phyloP scores from a whole-genome alignment of 2,797 vertebrate genomes.

The Rhinella marina region DNA sequence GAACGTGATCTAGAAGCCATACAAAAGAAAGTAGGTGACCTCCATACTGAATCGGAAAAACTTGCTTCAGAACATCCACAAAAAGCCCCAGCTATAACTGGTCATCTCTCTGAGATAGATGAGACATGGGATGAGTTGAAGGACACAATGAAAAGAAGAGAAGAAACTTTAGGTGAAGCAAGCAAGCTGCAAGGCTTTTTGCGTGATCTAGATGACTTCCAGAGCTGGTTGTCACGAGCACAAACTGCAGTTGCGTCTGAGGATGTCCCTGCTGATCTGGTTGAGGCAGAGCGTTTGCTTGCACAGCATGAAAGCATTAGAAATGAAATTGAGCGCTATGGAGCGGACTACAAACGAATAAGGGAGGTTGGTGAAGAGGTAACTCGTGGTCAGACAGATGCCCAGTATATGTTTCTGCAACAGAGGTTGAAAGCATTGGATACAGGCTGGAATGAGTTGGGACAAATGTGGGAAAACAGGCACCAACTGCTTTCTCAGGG shows the following conservation, averaged over 20 bases:
- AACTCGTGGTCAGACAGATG: conserved; percentile 88
- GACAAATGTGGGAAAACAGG: conserved; percentile 93
- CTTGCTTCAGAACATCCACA: conserved; percentile 82
- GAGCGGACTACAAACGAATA: conserved; percentile 87
- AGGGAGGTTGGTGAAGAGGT: conserved; percentile 87
- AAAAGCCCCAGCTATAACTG: conserved; percentile 79
- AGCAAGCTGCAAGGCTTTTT: conserved; percentile 92
- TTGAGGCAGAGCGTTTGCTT: conserved; percentile 86
- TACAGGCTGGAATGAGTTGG: conserved; percentile 91
- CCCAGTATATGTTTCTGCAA: conserved; percentile 88
- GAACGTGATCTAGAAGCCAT: conserved; percentile 94
- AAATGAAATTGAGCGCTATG: conserved; percentile 91
- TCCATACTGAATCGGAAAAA: conserved; percentile 81
- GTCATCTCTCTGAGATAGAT: conserved; percentile 79
- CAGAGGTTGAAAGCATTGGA: conserved; percentile 91
- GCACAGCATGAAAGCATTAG: conserved; percentile 88
- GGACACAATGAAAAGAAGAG: conserved; percentile 84
- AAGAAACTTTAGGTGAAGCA: conserved; percentile 91
- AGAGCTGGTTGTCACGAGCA: conserved; percentile 91
- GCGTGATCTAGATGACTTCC: conserved; percentile 90
- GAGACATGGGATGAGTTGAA: conserved; percentile 89
- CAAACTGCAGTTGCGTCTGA: conserved; percentile 91
- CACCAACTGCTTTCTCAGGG: conserved; percentile 87
- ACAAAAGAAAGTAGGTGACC: conserved; percentile 85
- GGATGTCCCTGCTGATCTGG: conserved; percentile 86